Evolutionary conservation across 2,888 invertebrate genomes (phyloP).

Genomic region (Scaptomyza reducta): DNA sequence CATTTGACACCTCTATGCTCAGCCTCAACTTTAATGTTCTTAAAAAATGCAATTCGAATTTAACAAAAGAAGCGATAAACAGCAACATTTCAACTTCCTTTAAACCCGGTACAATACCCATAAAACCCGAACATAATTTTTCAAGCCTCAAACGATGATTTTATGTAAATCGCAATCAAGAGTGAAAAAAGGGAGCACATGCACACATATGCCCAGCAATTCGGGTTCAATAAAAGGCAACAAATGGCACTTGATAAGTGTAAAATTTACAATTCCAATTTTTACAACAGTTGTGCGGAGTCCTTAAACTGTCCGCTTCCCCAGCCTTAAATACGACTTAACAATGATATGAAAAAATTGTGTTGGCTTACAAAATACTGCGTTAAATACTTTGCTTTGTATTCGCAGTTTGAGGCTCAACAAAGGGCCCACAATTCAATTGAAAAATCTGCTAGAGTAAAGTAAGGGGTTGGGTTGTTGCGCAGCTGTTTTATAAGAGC

Average conservation of each 20-base stretch:
- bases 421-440: conserved; percentile 50
- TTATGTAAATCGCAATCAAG: conserved; percentile 74
- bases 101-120: conserved; percentile 51
- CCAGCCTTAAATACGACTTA: conserved; percentile 36
- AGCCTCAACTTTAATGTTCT: background rate
- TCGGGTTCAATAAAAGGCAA: conserved; percentile 68
- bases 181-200: conserved; percentile 49
- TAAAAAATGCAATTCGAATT: conserved; percentile 23
- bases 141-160: conserved; percentile 64
- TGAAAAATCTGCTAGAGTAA: conserved; percentile 17
- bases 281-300: conserved; percentile 70
- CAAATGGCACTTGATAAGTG: conserved; percentile 74
- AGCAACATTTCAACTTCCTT: conserved; percentile 56
- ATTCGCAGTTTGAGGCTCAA: conserved; percentile 22
- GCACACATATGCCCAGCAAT: conserved; percentile 65
- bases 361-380: conserved; percentile 46
- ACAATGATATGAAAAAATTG: conserved; percentile 54
- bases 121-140: conserved; percentile 75
- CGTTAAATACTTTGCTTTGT: conserved; percentile 41
- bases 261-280: conserved; percentile 74
- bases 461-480: conserved; percentile 26
- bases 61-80: conserved; percentile 67
- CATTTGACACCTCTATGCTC: conserved; percentile 39
- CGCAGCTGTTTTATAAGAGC: conserved; percentile 57
- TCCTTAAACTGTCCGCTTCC: conserved; percentile 40